phyloP scores from a whole-genome alignment of 2,797 vertebrate species.

The Clarias pachynema region DNA sequence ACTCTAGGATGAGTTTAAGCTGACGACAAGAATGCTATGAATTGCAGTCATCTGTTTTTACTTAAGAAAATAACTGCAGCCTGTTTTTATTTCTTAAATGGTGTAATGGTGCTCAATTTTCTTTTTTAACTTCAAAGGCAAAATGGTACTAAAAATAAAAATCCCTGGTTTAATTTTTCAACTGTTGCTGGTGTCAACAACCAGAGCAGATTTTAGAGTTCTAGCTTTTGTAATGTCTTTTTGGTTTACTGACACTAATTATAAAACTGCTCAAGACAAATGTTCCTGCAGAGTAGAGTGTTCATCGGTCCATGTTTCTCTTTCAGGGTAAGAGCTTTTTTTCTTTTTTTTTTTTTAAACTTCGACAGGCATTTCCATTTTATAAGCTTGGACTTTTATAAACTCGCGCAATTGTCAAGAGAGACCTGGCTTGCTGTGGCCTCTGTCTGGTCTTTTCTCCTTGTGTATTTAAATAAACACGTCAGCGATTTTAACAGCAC shows the following conservation, averaged over 20 bases:
- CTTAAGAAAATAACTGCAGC: background rate
- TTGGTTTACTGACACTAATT: background rate
- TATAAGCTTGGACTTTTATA: background rate
- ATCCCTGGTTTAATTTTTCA: background rate
- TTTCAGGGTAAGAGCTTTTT: background rate
- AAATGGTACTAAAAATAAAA: background rate
- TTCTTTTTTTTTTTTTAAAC: background rate
- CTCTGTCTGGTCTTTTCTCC: background rate
- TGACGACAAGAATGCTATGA: background rate
- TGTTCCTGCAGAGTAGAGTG: background rate
- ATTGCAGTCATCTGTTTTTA: background rate
- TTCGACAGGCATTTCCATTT: background rate
- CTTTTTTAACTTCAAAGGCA: background rate
- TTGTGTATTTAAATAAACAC: background rate
- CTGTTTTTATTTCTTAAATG: background rate
- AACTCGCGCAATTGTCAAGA: too few relatives aligned
- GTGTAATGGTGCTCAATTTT: background rate
- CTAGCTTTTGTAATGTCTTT: background rate
- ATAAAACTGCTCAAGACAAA: background rate
- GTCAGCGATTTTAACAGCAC: too few relatives aligned
- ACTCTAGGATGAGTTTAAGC: background rate
- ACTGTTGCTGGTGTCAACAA: background rate
- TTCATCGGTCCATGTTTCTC: background rate
- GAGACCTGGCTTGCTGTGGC: background rate
- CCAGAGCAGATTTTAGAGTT: background rate